Evolutionary conservation across 2,113 vertebrate species (phyloP).

Genomic region (Gopherus flavomarginatus): DNA sequence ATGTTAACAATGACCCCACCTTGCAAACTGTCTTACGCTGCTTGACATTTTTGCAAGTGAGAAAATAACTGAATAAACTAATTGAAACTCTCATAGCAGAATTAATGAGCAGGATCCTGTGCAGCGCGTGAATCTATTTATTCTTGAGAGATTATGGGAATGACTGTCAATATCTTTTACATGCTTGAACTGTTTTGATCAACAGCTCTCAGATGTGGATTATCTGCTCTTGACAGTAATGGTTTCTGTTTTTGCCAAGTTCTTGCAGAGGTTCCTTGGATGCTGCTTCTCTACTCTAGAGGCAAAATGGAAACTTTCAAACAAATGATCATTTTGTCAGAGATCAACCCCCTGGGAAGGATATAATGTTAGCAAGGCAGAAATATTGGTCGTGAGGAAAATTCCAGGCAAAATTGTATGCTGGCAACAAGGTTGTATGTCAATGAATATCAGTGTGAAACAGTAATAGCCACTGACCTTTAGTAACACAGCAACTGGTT

Average conservation of each 20-base stretch:
- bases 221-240: constrained; percentile 27
- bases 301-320: constrained; percentile 9
- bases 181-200: constrained; percentile 33
- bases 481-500: background rate
- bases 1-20: background rate
- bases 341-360: background rate
- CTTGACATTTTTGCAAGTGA: constrained; percentile 29
- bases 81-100: constrained; percentile 10
- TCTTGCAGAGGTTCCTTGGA: constrained; percentile 9
- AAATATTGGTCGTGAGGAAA: constrained; percentile 8
- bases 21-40: background rate
- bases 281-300: constrained; percentile 13
- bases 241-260: constrained; percentile 8
- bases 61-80: constrained; percentile 41
- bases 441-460: background rate
- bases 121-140: background rate
- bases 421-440: background rate
- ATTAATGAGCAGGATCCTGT: constrained; percentile 30
- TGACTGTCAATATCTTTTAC: constrained; percentile 16
- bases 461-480: background rate
- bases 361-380: background rate
- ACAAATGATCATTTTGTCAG: background rate
- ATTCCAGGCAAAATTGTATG: background rate
- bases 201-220: constrained; percentile 33
- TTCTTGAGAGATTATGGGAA: constrained; percentile 7